Base-by-base conservation (phyloP, 2,797 vertebrate genomes). In the Betta splendens region DNA sequence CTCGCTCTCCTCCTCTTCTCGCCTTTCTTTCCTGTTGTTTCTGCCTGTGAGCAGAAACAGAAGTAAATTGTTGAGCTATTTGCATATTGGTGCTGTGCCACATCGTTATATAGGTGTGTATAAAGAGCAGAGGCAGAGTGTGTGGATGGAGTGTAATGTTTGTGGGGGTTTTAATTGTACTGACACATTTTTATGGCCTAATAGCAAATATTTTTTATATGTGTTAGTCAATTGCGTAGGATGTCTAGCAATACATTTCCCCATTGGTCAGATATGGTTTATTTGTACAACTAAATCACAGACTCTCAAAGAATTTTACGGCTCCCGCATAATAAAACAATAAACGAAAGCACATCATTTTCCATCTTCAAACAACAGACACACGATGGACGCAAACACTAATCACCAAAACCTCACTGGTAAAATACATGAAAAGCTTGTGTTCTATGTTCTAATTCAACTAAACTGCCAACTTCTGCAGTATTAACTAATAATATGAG, bases 81-180 rank as follows among this genome's bases (percentile, higher is more conserved):
- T 77, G 73, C 77, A 83, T 72, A 44, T 49, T 71, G 79, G 81
- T 71, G 0, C 25, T 4, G 37, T 39, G 65, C 71, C 76, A 76
- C 43, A 45, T 43, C 31, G 66, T 50, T 52, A 32, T 37, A 18
- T 49, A 17, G 38, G 11, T 20, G 49, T 23, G 20, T 22, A 13
- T n/a, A 9, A 64, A 69, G 49, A 29, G 51, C 49, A 53, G 25
- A 48, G 52, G 7, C 5, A 15, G 2, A 31, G 26, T 5, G 12
- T 20, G 15, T 18, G 46, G 48, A 50, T 43, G 63, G 50, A 42
- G 20, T 16, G 8, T 22, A 5, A 5, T 16, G 28, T 33, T 13
- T 36, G 13, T 26, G 12, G 15, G 16, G 20, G 42, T 18, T 48
- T 38, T 64, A 35, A 7, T 42, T 22, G 50, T 62, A 26, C 53